Evolutionary conservation across 1,140 invertebrate species (phyloP).

Genomic region (Pseudomyrmex sp.): DNA sequence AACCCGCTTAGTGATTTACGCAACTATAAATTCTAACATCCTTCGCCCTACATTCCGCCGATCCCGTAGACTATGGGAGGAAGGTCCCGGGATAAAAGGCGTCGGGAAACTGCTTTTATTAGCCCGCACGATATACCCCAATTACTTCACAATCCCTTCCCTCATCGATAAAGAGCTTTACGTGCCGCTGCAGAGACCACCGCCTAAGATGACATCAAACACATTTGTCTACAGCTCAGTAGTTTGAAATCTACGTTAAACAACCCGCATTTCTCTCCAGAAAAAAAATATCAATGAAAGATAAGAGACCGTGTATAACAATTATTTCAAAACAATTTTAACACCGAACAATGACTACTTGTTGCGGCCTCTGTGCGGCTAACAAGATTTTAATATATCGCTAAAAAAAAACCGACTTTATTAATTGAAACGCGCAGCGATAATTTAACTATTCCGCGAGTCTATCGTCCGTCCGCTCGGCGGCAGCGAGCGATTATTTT

Average conservation of each 20-base stretch:
- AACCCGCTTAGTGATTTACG: slow-evolving; percentile 45
- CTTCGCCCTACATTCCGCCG: slow-evolving; percentile 5
- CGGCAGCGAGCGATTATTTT: slow-evolving; percentile 18
- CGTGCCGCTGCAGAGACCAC: neutral
- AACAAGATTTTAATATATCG: no score
- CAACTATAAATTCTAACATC: slow-evolving; percentile 55
- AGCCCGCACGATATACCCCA: slow-evolving; percentile 23
- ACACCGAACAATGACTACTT: no score
- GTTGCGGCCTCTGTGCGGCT: no score
- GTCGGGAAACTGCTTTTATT: slow-evolving; percentile 39
- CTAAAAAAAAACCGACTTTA: neutral
- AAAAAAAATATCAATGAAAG: no score
- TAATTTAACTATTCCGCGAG: neutral
- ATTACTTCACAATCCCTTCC: slow-evolving; percentile 22
- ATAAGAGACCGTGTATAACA: no score
- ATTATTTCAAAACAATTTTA: no score
- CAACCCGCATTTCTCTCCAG: no score
- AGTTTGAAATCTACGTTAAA: neutral
- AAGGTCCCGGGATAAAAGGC: slow-evolving; percentile 29
- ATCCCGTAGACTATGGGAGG: neutral
- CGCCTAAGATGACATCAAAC: slow-evolving; percentile 10
- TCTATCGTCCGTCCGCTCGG: neutral
- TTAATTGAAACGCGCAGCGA: neutral
- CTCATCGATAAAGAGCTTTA: slow-evolving; percentile 20
- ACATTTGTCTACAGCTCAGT: neutral